These are phyloP conservation scores for Chymomyza procnemis DNA, from an alignment of 2,888 invertebrate genomes.

Conservation along the genomic window DNA sequence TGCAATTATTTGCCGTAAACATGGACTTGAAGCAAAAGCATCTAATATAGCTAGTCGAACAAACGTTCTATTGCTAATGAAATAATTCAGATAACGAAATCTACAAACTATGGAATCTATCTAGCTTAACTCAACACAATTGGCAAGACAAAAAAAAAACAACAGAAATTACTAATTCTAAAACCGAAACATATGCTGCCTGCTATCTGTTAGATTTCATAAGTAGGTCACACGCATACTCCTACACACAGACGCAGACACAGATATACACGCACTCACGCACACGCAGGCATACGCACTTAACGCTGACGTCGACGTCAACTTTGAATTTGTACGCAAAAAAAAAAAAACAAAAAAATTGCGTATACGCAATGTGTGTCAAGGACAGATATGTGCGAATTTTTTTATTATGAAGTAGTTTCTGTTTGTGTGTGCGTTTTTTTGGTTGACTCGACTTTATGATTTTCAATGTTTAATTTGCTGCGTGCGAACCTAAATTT, in stretches of 20 bases:
- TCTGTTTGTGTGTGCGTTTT: slow-evolving; percentile 11
- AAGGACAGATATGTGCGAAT: slow-evolving; percentile 77
- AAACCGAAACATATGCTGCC: slow-evolving; percentile 54
- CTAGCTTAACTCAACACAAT: background rate
- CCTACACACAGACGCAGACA: slow-evolving; percentile 37
- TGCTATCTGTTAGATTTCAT: slow-evolving; percentile 58
- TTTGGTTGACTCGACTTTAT: slow-evolving; percentile 23
- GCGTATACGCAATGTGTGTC: slow-evolving; percentile 75
- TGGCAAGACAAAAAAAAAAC: slow-evolving; percentile 3
- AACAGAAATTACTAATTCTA: slow-evolving; percentile 1
- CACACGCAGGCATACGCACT: slow-evolving; percentile 9
- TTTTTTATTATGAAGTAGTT: slow-evolving; percentile 39
- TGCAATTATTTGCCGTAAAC: too few species aligned
- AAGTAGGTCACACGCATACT: slow-evolving; percentile 57
- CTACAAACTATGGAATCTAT: background rate
- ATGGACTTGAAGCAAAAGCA: too few species aligned
- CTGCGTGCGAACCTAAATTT: slow-evolving; percentile 49
- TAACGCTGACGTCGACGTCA: background rate
- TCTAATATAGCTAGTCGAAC: background rate
- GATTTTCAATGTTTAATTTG: slow-evolving; percentile 52
- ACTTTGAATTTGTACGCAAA: slow-evolving; percentile 1
- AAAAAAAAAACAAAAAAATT: slow-evolving; percentile 34
- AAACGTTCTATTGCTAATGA: background rate
- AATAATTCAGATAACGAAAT: background rate
- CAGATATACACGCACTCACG: too few species aligned